Base-by-base conservation (phyloP, 2,888 invertebrate species). In the Trachelus troglodyta region DNA sequence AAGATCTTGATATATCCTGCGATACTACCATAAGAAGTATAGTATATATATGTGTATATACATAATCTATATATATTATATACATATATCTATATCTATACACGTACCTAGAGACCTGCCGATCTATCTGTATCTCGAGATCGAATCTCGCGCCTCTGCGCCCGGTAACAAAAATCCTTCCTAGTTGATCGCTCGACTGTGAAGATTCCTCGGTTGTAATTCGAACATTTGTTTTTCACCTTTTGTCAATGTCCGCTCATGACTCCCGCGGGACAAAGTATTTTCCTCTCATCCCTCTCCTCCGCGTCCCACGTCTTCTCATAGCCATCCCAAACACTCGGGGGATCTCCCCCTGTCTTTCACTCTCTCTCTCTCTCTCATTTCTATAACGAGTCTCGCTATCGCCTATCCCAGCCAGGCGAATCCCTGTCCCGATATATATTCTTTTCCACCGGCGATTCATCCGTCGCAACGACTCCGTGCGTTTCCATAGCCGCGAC, bases 121-220 rank as follows among this genome's bases (percentile, higher is more conserved):
- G 69, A 69, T 69, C 69, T 33, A 33, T 69, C 69, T 33, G 69
- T 69, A 69, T 69, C 69, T 69, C 4, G 69, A n/a, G 69, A 69
- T 69, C 69, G 69, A 69, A 69, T 69, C 69, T 69, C 69, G 31
- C 69, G 69, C 33, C 69, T 69, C 69, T 69, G 12, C 31, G 56
- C 11, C 77, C 73, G 34, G 75, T 71, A 75, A 75, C 56, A 78
- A 78, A 78, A 78, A 78, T 76, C 69, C 75, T 56, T 78, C 78
- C 78, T 76, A 78, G 78, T 78, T 78, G 78, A 78, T 69, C 78
- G 76, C 75, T 76, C 75, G 78, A 76, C 78, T 78, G 78, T 78
- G 78, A 78, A 78, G 78, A 78, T 78, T 78, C 75, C 75, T 69
- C 76, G 75, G 75, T 75, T 78, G 75, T 76, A 76, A 78, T 75